phyloP scores from a whole-genome alignment of 2,113 vertebrate species.

The Phalacrocorax aristotelis region DNA sequence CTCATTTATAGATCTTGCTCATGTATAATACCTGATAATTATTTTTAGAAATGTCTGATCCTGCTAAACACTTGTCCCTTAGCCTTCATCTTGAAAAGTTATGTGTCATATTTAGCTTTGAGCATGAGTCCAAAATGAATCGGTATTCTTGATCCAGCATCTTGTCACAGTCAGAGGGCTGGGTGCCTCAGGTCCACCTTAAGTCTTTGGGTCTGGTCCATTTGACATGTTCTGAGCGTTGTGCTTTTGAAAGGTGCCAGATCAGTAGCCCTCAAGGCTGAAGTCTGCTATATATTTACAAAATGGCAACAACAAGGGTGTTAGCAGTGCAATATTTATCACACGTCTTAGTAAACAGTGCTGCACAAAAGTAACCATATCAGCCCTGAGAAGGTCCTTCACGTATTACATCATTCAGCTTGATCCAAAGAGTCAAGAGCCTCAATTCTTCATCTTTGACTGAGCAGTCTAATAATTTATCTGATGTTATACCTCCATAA shows the following conservation, averaged over 20 bases:
- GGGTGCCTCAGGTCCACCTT: not conserved
- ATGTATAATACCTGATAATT: not conserved
- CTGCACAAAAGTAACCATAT: not conserved
- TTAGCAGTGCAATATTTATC: not conserved
- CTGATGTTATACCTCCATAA: not conserved
- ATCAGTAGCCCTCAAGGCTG: not conserved
- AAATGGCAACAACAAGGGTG: not conserved
- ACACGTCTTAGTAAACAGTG: not conserved
- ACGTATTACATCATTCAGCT: not conserved
- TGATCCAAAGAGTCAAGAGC: not conserved
- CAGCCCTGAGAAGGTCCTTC: not conserved
- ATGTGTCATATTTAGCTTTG: not conserved
- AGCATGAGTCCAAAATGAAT: not conserved
- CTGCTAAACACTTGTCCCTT: not conserved
- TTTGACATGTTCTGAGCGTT: not conserved
- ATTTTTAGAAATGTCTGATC: not conserved
- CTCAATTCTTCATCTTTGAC: not conserved
- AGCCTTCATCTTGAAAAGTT: not conserved
- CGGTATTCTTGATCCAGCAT: not conserved
- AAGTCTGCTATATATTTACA: not conserved
- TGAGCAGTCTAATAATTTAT: not conserved
- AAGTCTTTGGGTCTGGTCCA: not conserved
- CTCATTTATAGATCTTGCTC: not conserved
- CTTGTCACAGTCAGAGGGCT: not conserved
- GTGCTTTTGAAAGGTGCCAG: not conserved